Conservation (phyloP, 1,140 invertebrate species). For the Physella acuta region DNA sequence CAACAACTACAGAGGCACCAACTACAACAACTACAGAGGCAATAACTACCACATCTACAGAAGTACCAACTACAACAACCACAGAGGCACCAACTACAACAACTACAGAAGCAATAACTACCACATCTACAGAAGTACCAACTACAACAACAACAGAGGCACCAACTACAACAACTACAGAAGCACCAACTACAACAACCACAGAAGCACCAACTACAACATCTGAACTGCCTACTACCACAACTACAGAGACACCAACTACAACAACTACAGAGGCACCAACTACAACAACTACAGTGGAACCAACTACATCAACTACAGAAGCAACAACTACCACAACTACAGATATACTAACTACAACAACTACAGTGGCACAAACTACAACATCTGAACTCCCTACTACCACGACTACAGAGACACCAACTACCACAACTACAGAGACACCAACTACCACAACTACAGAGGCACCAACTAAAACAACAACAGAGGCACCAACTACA, state of each 20-base stretch:
- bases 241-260: slow-evolving; percentile 1
- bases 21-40: neutral
- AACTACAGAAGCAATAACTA: neutral
- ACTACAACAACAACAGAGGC: neutral
- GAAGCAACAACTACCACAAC: neutral
- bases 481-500: neutral
- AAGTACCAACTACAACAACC: neutral
- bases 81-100: neutral
- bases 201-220: neutral
- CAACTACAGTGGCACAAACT: neutral
- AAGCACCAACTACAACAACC: neutral
- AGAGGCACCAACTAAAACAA: neutral
- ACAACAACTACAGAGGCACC: neutral
- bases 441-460: neutral
- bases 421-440: neutral
- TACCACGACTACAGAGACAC: no score
- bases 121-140: neutral
- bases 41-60: neutral
- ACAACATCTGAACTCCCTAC: neutral
- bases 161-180: neutral
- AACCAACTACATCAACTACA: neutral
- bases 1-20: neutral
- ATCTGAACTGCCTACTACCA: neutral
- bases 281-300: slow-evolving; percentile 6
- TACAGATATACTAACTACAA: neutral